Conservation (phyloP, 2,113 vertebrate genomes). For the Hirundichthys speculiger region DNA sequence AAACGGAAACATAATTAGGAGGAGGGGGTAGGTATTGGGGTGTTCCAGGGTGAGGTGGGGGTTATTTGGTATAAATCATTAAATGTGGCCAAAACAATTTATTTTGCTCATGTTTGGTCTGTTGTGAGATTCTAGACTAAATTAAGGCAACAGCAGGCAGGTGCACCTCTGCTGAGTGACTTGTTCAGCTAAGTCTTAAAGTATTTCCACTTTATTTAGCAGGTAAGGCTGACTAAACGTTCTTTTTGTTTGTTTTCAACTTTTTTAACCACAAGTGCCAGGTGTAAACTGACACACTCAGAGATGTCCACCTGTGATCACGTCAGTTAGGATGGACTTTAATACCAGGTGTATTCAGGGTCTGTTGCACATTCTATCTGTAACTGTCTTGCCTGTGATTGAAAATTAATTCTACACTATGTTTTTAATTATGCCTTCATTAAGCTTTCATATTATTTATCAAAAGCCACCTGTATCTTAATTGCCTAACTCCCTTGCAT, state of each 20-base stretch:
- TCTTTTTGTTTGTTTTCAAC: too few relatives aligned
- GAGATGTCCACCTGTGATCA: too few relatives aligned
- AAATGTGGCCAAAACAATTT: not conserved
- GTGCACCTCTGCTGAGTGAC: too few relatives aligned
- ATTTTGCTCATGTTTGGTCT: constrained; percentile 1
- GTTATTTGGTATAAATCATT: constrained; percentile 6
- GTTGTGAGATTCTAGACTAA: not conserved
- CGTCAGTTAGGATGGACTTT: too few relatives aligned
- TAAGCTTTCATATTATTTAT: constrained; percentile 45
- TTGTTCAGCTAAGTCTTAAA: too few relatives aligned
- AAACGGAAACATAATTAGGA: constrained; percentile 54
- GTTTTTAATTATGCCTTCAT: constrained; percentile 20
- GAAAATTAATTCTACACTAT: constrained; percentile 11
- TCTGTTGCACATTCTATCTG: not conserved
- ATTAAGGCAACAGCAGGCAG: too few relatives aligned
- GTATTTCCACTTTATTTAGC: too few relatives aligned
- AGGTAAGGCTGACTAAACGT: too few relatives aligned
- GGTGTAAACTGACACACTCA: too few relatives aligned
- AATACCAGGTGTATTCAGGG: too few relatives aligned
- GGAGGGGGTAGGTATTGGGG: not conserved
- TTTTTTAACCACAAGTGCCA: too few relatives aligned
- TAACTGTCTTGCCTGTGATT: constrained; percentile 22
- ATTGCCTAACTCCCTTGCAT: constrained; percentile 57
- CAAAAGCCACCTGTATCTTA: constrained; percentile 51
- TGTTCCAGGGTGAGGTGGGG: constrained; percentile 1